Base-by-base conservation (phyloP, 2,797 vertebrate species). In the Takifugu rubripes region DNA sequence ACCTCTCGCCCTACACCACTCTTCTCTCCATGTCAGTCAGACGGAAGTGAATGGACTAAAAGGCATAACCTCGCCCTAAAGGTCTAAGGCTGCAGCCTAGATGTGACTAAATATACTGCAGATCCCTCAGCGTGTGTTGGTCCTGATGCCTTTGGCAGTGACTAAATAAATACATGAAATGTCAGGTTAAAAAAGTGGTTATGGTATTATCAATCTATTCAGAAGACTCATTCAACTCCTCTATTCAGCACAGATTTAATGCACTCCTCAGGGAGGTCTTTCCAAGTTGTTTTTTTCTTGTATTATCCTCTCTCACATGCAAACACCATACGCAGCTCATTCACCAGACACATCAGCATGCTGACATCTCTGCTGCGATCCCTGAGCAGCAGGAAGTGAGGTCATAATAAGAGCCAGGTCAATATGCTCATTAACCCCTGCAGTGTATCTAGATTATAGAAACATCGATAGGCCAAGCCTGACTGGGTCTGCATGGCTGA, bases 341-440 rank as follows among this genome's bases (percentile, higher is more conserved):
- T 83, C 69, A 66, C 68, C 59, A 54, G 52, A 75, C 50, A 52
- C 71, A 78, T 79, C 78, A 75, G 70, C 61, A 78, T 66, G 62
- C 12, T 2, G 27, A 58, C 53, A 63, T 56, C 59, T 66, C 66
- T 59, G 51, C 65, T 15, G 42, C 33, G 7, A 9, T 79, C 70
- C 67, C 69, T 7, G 21, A 85, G 74, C 85, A 81, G 84, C 73
- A 88, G 84, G 86, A 87, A 88, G 86, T 87, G 86, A 89, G 82
- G 77, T 86, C 78, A 88, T 88, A 82, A 84, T 79, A 69, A 84
- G 64, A 71, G 60, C 55, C 26, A 0, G 74, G 81, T 87, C 84
- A 82, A 86, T 85, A 80, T 53, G 70, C 72, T 86, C 82, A 86
- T 89, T 89, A 89, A 84, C 83, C 79, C 82, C 81, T 77, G 75